Evolutionary conservation across 2,888 invertebrate genomes (phyloP).

Genomic region (Gastracanthus pulcherrimus): DNA sequence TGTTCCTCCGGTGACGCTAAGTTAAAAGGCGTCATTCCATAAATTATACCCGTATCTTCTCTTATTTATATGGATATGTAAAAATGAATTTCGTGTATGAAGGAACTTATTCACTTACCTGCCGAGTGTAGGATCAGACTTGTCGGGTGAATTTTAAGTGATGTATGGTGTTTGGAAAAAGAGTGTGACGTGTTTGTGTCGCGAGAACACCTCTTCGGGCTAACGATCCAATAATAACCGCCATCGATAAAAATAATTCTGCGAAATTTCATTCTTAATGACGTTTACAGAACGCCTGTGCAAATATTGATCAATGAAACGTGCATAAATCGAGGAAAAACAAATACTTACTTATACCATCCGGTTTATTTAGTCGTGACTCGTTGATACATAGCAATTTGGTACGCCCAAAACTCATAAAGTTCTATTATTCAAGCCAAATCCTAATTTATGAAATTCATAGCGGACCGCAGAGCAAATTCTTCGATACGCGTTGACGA

Average conservation of each 20-base stretch:
- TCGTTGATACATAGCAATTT: neutral
- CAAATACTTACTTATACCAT: neutral
- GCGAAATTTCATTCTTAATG: too few relatives aligned
- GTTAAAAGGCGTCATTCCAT: conserved; percentile 35
- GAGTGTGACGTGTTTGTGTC: too few relatives aligned
- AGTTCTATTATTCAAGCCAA: neutral
- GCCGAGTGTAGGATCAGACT: too few relatives aligned
- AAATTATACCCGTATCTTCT: neutral
- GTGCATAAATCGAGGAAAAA: neutral
- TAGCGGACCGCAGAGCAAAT: neutral
- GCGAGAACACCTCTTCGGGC: too few relatives aligned
- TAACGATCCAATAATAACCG: too few relatives aligned
- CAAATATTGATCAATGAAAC: neutral
- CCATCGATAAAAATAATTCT: too few relatives aligned
- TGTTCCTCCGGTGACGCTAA: neutral
- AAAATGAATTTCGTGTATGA: conserved; percentile 20
- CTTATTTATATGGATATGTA: neutral
- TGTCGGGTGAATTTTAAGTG: too few relatives aligned
- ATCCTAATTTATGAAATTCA: neutral
- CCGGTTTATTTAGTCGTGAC: conserved; percentile 5
- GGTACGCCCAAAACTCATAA: neutral
- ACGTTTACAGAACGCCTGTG: too few relatives aligned
- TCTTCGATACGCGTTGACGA: neutral
- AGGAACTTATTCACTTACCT: too few relatives aligned
- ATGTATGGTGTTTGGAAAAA: too few relatives aligned